A percentile compares a stretch with the other conserved stretches of the same genome.
These are phyloP conservation scores for Pararge aegeria DNA, from an alignment of 1,140 invertebrate genomes.

Conservation along the genomic window DNA sequence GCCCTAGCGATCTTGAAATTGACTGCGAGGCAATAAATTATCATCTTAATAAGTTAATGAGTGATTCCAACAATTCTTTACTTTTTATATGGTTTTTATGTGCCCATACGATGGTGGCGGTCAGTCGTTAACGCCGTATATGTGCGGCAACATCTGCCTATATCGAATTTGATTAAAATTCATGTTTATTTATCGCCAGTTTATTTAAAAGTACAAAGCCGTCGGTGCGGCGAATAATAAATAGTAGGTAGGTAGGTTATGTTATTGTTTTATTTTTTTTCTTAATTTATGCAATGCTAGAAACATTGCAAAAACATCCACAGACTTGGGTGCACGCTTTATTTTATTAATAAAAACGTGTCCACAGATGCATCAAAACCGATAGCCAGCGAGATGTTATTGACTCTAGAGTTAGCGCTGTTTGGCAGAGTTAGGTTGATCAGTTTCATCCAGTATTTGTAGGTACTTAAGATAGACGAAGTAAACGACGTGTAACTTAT, in stretches of 20 bases:
- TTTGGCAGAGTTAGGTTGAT: too few relatives aligned
- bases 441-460: too few relatives aligned
- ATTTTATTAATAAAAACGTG: background rate
- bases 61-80: conserved; percentile 67
- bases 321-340: background rate
- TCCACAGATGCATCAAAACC: too few relatives aligned
- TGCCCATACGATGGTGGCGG: conserved; percentile 42
- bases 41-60: conserved; percentile 78
- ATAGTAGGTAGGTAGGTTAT: background rate
- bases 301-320: background rate
- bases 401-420: too few relatives aligned
- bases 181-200: conserved; percentile 72
- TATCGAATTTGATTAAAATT: conserved; percentile 76
- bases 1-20: conserved; percentile 59
- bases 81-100: conserved; percentile 67
- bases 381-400: too few relatives aligned
- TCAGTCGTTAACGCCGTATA: conserved; percentile 68
- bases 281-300: background rate
- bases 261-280: conserved; percentile 2
- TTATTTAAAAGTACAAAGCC: conserved; percentile 47
- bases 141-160: conserved; percentile 67
- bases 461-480: too few relatives aligned
- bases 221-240: conserved; percentile 33
- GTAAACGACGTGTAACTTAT: too few relatives aligned
- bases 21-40: conserved; percentile 70